Conservation (phyloP, 2,113 vertebrate species). For the Uria lomvia region DNA sequence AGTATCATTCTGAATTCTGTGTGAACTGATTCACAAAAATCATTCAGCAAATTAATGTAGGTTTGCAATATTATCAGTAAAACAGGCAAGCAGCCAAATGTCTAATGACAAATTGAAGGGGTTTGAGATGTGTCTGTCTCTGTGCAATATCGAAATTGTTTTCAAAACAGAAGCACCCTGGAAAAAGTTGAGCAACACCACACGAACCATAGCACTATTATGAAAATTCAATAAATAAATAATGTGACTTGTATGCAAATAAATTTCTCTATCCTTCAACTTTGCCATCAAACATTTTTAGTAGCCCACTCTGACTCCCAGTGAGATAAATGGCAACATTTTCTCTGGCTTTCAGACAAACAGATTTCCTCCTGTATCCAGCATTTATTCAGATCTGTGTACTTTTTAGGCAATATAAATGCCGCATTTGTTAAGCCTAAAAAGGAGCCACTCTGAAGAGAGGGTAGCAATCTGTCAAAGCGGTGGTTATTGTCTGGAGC, state of each 20-base stretch:
- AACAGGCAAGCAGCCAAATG: conserved; percentile 76
- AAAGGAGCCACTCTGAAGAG: conserved; percentile 6
- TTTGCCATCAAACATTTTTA: conserved; percentile 36
- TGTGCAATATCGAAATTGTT: conserved; percentile 71
- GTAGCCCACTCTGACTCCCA: conserved; percentile 19
- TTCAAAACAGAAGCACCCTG: conserved; percentile 75
- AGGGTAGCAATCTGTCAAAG: conserved; percentile 65
- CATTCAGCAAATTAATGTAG: conserved; percentile 76
- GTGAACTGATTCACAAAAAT: conserved; percentile 76
- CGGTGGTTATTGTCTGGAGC: conserved; percentile 46
- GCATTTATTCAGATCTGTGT: conserved; percentile 6
- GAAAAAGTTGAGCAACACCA: conserved; percentile 63
- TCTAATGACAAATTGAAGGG: conserved; percentile 77
- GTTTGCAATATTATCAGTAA: conserved; percentile 77
- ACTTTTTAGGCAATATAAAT: conserved; percentile 21
- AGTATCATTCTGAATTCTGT: conserved; percentile 72
- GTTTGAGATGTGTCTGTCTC: conserved; percentile 75
- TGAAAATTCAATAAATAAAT: conserved; percentile 75
- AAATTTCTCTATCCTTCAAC: conserved; percentile 60
- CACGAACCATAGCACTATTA: conserved; percentile 61
- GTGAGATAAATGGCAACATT: background rate
- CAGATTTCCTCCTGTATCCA: background rate
- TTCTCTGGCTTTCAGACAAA: background rate
- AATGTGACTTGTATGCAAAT: conserved; percentile 67
- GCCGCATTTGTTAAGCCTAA: conserved; percentile 20